Conservation (phyloP, 2,888 invertebrate species). For the Petrolisthes cinctipes region DNA sequence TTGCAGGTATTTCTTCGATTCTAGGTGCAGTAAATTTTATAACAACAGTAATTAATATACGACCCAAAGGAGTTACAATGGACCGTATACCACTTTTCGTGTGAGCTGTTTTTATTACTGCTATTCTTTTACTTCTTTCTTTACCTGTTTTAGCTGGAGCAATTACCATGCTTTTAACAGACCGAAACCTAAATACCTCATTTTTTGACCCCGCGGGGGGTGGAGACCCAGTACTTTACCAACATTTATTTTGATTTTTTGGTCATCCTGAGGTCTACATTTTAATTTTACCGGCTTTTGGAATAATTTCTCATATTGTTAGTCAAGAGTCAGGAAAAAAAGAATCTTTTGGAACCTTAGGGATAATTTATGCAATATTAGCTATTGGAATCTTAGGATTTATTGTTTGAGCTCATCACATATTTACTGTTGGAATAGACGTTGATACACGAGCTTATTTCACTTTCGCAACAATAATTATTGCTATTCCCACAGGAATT, state of each 20-base stretch:
- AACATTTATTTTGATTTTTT: slow-evolving; percentile 90
- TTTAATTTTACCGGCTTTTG: slow-evolving; percentile 86
- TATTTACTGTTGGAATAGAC: slow-evolving; percentile 87
- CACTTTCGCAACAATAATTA: slow-evolving; percentile 87
- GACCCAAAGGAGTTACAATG: too few relatives aligned
- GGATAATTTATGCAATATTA: slow-evolving; percentile 87
- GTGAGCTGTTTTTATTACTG: slow-evolving; percentile 77
- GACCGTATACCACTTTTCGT: too few relatives aligned
- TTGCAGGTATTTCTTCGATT: slow-evolving; percentile 82
- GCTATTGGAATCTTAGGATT: slow-evolving; percentile 85
- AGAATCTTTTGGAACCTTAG: slow-evolving; percentile 79
- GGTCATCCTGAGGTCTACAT: slow-evolving; percentile 89
- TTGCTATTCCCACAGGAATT: slow-evolving; percentile 87
- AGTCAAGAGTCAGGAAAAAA: slow-evolving; percentile 81
- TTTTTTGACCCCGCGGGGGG: slow-evolving; percentile 86
- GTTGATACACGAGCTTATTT: slow-evolving; percentile 87
- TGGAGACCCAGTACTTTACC: slow-evolving; percentile 84
- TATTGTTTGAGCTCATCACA: too few relatives aligned
- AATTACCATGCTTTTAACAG: slow-evolving; percentile 83
- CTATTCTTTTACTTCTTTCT: slow-evolving; percentile 77
- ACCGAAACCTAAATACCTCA: slow-evolving; percentile 84
- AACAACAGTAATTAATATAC: too few relatives aligned
- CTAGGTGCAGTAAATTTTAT: too few relatives aligned
- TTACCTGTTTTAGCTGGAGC: slow-evolving; percentile 84
- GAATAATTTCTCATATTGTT: slow-evolving; percentile 84